Conservation (phyloP, 2,113 vertebrate species). For the Sitta europaea region DNA sequence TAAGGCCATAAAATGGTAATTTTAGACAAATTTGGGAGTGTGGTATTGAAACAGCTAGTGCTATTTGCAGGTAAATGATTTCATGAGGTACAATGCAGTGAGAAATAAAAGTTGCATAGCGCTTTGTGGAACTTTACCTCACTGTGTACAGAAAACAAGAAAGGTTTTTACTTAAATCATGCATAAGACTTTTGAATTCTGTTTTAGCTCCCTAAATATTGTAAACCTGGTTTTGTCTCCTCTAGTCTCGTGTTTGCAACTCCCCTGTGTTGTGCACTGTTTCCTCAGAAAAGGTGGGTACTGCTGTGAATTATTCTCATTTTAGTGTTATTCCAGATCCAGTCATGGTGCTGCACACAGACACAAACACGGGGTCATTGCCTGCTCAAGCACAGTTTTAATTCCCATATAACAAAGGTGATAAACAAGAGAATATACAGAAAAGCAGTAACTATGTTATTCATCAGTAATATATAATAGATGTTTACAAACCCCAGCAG, state of each 20-base stretch:
- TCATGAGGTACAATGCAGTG: neutral
- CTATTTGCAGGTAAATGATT: neutral
- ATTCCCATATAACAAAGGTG: neutral
- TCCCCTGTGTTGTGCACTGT: conserved; percentile 93
- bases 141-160: neutral
- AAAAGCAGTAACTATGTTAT: neutral
- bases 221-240: conserved; percentile 26
- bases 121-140: neutral
- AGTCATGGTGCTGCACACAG: neutral
- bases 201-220: neutral
- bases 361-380: neutral
- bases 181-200: neutral
- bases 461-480: neutral
- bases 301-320: neutral
- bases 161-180: neutral
- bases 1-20: neutral
- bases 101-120: neutral
- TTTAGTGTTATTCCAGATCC: neutral
- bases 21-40: neutral
- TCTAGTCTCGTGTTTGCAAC: conserved; percentile 94
- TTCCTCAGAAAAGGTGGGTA: conserved; percentile 94
- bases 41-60: neutral
- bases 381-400: neutral
- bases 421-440: neutral
- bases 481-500: neutral